Conservation (phyloP, 2,888 invertebrate species). For the Agrenia bidenticulata region DNA sequence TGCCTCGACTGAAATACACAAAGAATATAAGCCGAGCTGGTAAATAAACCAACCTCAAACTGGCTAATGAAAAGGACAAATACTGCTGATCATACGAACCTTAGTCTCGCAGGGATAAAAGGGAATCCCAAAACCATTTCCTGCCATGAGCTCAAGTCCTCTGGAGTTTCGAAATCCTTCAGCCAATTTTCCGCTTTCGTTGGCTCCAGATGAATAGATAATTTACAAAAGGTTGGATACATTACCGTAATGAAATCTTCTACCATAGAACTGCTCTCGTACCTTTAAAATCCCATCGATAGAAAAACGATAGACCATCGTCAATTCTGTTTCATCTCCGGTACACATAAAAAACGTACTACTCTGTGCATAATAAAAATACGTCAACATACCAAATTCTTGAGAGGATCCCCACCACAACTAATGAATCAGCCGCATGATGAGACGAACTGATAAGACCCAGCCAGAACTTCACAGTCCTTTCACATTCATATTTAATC, state of each 20-base stretch:
- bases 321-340: slow-evolving; percentile 3
- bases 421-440: slow-evolving; percentile 52
- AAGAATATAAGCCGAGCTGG: no score
- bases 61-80: no score
- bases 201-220: slow-evolving; percentile 32
- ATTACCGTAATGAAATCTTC: slow-evolving; percentile 35
- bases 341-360: slow-evolving; percentile 5
- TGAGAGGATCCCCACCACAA: slow-evolving; percentile 47
- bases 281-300: slow-evolving; percentile 27
- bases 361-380: background rate
- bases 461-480: slow-evolving; percentile 48
- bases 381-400: slow-evolving; percentile 43
- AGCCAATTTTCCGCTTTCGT: slow-evolving; percentile 49
- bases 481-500: slow-evolving; percentile 49
- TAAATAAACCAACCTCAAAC: no score
- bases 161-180: slow-evolving; percentile 36
- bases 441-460: slow-evolving; percentile 50
- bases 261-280: slow-evolving; percentile 39
- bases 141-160: slow-evolving; percentile 36
- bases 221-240: slow-evolving; percentile 38
- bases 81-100: slow-evolving; percentile 1
- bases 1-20: background rate
- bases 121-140: slow-evolving; percentile 38
- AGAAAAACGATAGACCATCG: background rate
- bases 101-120: slow-evolving; percentile 27